Base-by-base conservation (phyloP, 1,140 invertebrate genomes). In the Pararge aegeria region DNA sequence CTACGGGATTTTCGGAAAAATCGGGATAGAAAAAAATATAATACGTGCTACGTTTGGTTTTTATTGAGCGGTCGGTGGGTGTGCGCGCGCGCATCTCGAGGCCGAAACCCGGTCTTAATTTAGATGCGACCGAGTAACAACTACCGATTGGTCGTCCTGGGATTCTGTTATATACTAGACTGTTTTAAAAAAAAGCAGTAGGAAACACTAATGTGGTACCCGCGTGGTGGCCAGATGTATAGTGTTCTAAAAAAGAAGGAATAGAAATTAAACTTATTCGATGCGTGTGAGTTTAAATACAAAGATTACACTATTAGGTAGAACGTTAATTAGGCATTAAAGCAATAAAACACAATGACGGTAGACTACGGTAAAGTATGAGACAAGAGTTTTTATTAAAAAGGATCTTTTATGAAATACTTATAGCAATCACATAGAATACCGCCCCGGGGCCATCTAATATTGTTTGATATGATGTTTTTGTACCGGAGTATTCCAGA, bases 21-120 rank as follows among this genome's bases (percentile, higher is more conserved):
- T 81, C 79, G 79, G 67, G 24, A 62, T 68, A 70, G 57, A 56
- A 82, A 81, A 62, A 62, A 80, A 81, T 83, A 87, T 81, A 81
- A 83, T 84, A 86, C 73, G 80, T 79, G 74, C 78, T 78, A 82
- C 80, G 78, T 81, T 81, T 79, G 74, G 62, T 70, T 85, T 78
- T 85, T 75, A 72, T 71, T 73, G 75, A 65, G 71, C 55, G 74
- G 51, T 18, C 66, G 64, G 50, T 70, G 55, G 69, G 53, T 75
- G 61, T 83, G 80, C 80, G 83, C 75, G 66, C 52, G 65, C 75
- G 80, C 85, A 88, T 85, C 56, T 37, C 82, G 82, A 85, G 80
- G 82, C 73, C 78, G 70, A 53, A 64, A 73, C 68, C 66, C 66
- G 77, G 69, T 85, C 84, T 84, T 83, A 83, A 87, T 87, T 70